These are phyloP conservation scores for Poeciliopsis gracilis DNA, from an alignment of 2,797 vertebrate genomes.

Conservation along the genomic window DNA sequence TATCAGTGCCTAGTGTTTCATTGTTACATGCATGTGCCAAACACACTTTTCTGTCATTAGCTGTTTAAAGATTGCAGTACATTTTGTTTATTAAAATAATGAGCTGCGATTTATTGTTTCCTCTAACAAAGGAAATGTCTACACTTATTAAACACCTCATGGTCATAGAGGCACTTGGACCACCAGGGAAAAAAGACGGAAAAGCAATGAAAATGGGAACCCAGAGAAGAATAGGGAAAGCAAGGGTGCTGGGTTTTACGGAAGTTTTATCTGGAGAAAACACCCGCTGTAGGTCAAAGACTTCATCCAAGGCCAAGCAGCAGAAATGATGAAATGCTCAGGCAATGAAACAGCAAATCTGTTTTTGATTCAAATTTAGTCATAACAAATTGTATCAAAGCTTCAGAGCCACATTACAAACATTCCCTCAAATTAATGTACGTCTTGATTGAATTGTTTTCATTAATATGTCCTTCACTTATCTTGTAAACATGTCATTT, in stretches of 20 bases:
- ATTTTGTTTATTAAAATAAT: slow-evolving; percentile 77
- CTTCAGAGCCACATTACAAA: slow-evolving; percentile 29
- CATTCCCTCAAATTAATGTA: slow-evolving; percentile 11
- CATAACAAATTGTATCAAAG: slow-evolving; percentile 34
- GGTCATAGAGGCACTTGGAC: slow-evolving; percentile 43
- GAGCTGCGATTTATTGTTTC: slow-evolving; percentile 76
- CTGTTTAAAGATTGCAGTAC: slow-evolving; percentile 68
- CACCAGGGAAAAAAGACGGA: slow-evolving; percentile 54
- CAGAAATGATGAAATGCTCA: slow-evolving; percentile 59
- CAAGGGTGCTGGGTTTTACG: slow-evolving; percentile 43
- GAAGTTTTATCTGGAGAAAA: slow-evolving; percentile 68
- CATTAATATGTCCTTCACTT: background rate
- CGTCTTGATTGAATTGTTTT: background rate
- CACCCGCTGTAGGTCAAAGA: slow-evolving; percentile 61
- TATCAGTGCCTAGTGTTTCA: slow-evolving; percentile 69
- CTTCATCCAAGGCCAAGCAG: slow-evolving; percentile 60
- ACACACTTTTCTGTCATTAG: slow-evolving; percentile 77
- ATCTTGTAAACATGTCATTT: background rate
- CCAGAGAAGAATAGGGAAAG: slow-evolving; percentile 68
- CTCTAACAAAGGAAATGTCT: slow-evolving; percentile 71
- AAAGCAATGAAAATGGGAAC: slow-evolving; percentile 63
- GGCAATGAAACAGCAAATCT: slow-evolving; percentile 40
- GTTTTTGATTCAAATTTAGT: slow-evolving; percentile 30
- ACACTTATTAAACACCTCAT: slow-evolving; percentile 77
- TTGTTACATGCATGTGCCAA: slow-evolving; percentile 68